Evolutionary conservation across 1,140 invertebrate genomes (phyloP).

Genomic region (Gryon sp.): DNA sequence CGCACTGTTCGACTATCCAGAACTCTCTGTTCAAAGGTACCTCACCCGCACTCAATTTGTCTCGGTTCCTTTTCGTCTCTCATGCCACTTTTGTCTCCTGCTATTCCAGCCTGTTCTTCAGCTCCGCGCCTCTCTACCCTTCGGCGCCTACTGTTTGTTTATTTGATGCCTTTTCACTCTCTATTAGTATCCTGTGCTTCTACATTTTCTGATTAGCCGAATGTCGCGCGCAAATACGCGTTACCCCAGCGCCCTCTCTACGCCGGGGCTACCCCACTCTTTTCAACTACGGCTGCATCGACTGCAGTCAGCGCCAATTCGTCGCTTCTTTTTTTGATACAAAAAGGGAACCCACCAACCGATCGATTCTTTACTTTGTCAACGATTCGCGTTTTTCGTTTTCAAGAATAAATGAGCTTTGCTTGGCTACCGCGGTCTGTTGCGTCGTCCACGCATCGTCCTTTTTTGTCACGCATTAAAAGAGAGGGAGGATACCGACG

Average conservation of each 20-base stretch:
- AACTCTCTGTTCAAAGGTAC: conserved; percentile 64
- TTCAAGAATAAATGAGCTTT: conserved; percentile 65
- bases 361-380: conserved; percentile 69
- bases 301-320: conserved; percentile 64
- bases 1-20: conserved; percentile 61
- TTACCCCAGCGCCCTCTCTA: conserved; percentile 54
- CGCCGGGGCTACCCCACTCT: conserved; percentile 27
- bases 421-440: conserved; percentile 65
- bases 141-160: conserved; percentile 76
- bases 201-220: conserved; percentile 80
- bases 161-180: conserved; percentile 80
- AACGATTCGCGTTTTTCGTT: conserved; percentile 68
- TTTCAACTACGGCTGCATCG: conserved; percentile 57
- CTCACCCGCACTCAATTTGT: conserved; percentile 65
- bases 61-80: conserved; percentile 54
- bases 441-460: conserved; percentile 64
- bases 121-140: conserved; percentile 29
- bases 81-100: conserved; percentile 1
- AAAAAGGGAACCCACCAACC: conserved; percentile 56
- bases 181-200: conserved; percentile 78
- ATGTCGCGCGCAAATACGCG: conserved; percentile 75
- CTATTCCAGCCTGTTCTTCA: conserved; percentile 42
- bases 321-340: conserved; percentile 68
- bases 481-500: conserved; percentile 3
- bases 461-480: conserved; percentile 39